Conservation (phyloP, 1,140 invertebrate genomes). For the Hyposmocoma kahamanoa region DNA sequence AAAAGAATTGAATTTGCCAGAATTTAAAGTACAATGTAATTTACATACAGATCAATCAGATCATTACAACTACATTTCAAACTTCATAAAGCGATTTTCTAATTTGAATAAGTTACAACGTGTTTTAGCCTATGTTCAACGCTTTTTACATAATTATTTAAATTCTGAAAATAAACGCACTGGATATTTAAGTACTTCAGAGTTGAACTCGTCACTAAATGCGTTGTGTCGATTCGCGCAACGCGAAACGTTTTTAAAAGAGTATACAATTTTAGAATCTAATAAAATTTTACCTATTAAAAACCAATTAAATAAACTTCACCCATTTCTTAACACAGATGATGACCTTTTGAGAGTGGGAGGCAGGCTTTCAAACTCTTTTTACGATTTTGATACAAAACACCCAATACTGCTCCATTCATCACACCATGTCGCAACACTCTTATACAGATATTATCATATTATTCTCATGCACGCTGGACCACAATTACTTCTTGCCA, state of each 20-base stretch:
- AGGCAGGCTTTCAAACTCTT: not conserved
- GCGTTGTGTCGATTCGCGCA: not conserved
- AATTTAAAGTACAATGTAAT: not conserved
- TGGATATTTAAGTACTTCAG: not conserved
- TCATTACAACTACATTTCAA: not conserved
- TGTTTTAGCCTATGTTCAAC: not conserved
- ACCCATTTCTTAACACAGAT: not conserved
- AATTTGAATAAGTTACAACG: not conserved
- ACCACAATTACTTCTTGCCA: not conserved
- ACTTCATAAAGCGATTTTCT: not conserved
- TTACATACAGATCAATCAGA: not conserved
- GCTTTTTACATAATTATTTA: not conserved
- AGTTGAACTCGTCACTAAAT: not conserved
- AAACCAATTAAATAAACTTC: not conserved
- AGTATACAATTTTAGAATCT: not conserved
- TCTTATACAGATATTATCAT: too few species aligned
- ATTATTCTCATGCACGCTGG: too few species aligned
- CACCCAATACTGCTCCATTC: constrained; percentile 10
- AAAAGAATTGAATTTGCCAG: not conserved
- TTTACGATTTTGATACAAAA: constrained; percentile 7
- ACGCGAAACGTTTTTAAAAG: not conserved
- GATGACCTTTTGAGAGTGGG: not conserved
- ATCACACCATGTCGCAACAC: constrained; percentile 1
- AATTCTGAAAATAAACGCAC: not conserved
- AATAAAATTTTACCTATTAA: not conserved